Evolutionary conservation across 2,888 invertebrate species (phyloP).

Genomic region (Stramonita haemastoma): DNA sequence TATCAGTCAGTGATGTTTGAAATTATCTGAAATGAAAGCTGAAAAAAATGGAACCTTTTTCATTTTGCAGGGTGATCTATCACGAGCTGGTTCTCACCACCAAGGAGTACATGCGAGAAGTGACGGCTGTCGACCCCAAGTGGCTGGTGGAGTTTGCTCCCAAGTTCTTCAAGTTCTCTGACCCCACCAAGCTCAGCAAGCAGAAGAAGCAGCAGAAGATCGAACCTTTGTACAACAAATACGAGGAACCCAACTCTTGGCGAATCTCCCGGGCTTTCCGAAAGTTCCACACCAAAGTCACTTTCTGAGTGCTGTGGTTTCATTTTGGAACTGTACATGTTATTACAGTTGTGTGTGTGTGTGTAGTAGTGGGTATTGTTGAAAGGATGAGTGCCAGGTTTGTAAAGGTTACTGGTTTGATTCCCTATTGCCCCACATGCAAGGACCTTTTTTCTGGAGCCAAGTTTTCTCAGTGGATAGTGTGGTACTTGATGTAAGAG

Average conservation of each 20-base stretch:
- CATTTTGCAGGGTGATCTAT: conserved; percentile 89
- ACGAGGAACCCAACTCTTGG: conserved; percentile 99
- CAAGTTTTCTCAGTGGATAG: too few species aligned
- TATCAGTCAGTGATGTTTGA: too few species aligned
- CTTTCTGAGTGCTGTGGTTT: conserved; percentile 58
- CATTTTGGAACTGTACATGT: too few species aligned
- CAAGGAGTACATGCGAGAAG: conserved; percentile 99
- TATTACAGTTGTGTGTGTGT: background rate
- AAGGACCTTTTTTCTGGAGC: too few species aligned
- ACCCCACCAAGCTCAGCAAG: conserved; percentile 98
- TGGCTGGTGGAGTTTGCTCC: conserved; percentile 99
- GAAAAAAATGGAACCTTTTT: too few species aligned
- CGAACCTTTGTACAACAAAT: conserved; percentile 98
- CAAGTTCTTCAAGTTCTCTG: conserved; percentile 98
- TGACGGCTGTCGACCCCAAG: conserved; percentile 80
- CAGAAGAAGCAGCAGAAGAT: conserved; percentile 99
- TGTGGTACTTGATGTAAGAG: too few species aligned
- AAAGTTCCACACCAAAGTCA: conserved; percentile 77
- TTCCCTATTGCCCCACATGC: too few species aligned
- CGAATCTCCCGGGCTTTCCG: conserved; percentile 87
- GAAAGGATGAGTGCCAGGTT: too few species aligned
- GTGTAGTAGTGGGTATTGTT: background rate
- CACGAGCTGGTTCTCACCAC: conserved; percentile 99
- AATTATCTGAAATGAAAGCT: too few species aligned
- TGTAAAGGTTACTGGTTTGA: too few species aligned